A percentile compares a stretch with the other conserved stretches of the same genome.
phyloP scores from a whole-genome alignment of 2,888 invertebrate species.

The Onthophagus sagittarius region DNA sequence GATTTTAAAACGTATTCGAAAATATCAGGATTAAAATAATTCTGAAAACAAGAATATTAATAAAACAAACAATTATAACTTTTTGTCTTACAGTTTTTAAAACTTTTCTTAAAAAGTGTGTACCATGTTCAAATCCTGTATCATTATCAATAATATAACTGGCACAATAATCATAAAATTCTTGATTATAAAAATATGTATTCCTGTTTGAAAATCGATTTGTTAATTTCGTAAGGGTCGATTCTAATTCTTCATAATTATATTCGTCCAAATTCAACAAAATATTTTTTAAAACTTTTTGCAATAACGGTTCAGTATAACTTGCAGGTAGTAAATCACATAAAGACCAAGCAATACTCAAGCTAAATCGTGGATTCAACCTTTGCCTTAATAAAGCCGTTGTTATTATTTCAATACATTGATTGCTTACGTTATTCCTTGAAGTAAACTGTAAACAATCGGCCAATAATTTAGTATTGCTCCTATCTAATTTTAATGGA shows the following conservation, averaged over 20 bases:
- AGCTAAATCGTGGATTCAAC: conserved; percentile 47
- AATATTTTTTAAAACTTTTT: conserved; percentile 52
- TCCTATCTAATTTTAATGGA: conserved; percentile 54
- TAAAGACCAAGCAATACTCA: conserved; percentile 56
- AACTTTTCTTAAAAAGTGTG: conserved; percentile 53
- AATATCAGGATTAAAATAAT: conserved; percentile 56
- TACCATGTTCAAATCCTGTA: conserved; percentile 51
- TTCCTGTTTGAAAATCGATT: conserved; percentile 49
- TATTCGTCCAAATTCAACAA: conserved; percentile 49
- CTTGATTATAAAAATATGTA: conserved; percentile 59
- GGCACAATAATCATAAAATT: conserved; percentile 56
- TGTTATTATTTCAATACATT: conserved; percentile 54
- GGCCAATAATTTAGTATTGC: conserved; percentile 52
- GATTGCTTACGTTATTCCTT: conserved; percentile 51
- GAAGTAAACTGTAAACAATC: conserved; percentile 56
- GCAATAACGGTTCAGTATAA: conserved; percentile 52
- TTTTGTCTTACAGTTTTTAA: conserved; percentile 59
- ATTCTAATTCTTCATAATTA: conserved; percentile 51
- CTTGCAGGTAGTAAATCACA: conserved; percentile 50
- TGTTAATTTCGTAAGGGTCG: conserved; percentile 52
- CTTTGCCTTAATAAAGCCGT: conserved; percentile 52
- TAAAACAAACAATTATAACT: too few relatives aligned
- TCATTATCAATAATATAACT: conserved; percentile 53
- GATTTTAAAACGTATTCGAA: conserved; percentile 57
- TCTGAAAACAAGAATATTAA: conserved; percentile 43